phyloP scores from a whole-genome alignment of 2,888 invertebrate genomes.

The Apotomis betuletana region DNA sequence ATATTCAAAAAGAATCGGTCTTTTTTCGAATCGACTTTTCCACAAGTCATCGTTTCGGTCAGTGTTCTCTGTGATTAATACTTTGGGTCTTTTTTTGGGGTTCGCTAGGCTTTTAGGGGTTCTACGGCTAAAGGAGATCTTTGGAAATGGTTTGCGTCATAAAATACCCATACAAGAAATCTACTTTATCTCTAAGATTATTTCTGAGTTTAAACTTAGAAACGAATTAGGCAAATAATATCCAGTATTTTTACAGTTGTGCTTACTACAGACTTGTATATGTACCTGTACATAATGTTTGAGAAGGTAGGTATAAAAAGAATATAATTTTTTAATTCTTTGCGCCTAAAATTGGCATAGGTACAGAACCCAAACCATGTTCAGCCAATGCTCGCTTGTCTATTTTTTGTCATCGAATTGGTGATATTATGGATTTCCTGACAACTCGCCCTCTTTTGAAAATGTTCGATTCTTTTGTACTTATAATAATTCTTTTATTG shows the following conservation, averaged over 20 bases:
- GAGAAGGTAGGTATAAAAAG: no score
- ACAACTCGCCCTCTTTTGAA: conserved; percentile 28
- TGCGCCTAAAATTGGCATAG: not conserved
- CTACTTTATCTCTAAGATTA: not conserved
- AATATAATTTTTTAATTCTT: no score
- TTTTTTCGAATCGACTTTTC: conserved; percentile 64
- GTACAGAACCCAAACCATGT: conserved; percentile 11
- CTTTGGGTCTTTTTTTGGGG: conserved; percentile 53
- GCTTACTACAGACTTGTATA: no score
- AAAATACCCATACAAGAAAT: not conserved
- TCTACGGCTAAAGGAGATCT: not conserved
- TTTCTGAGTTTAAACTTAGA: not conserved
- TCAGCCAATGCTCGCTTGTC: not conserved
- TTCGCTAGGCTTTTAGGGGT: conserved; percentile 53
- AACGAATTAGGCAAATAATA: no score
- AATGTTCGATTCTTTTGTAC: conserved; percentile 34
- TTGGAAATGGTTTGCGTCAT: not conserved
- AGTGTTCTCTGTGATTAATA: conserved; percentile 77
- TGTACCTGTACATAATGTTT: no score
- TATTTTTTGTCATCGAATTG: conserved; percentile 44
- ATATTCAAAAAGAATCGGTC: conserved; percentile 66
- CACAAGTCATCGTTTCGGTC: conserved; percentile 73
- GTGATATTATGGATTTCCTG: conserved; percentile 48
- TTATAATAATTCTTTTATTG: conserved; percentile 46
- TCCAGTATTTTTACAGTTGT: no score